Conservation (phyloP, 2,888 invertebrate genomes). For the Hemicrepidius hirtus region DNA sequence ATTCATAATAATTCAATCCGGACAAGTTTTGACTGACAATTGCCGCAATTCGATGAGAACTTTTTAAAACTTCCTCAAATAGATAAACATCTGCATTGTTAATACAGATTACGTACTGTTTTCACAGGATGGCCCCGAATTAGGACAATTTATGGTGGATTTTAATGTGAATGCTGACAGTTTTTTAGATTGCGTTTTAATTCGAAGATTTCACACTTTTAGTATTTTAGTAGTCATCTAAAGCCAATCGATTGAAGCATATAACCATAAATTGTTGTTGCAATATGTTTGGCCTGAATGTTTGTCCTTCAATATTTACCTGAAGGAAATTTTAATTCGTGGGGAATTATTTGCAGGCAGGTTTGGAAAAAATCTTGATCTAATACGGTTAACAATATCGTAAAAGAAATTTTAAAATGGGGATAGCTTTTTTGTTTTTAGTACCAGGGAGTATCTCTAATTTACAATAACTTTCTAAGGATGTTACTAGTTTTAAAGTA, state of each 20-base stretch:
- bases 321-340: not conserved
- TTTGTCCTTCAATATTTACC: not conserved
- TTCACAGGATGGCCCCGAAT: conserved; percentile 8
- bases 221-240: not conserved
- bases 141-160: not conserved
- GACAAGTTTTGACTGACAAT: conserved; percentile 7
- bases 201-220: not conserved
- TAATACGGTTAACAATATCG: no score
- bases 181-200: not conserved
- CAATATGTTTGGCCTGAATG: conserved; percentile 18
- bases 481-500: no score
- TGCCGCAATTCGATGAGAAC: conserved; percentile 18
- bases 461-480: no score
- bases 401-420: no score
- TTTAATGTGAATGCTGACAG: not conserved
- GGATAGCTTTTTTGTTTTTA: no score
- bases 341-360: not conserved
- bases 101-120: not conserved
- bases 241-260: not conserved
- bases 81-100: conserved; percentile 23
- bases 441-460: no score
- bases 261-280: not conserved
- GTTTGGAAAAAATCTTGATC: no score
- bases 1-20: not conserved
- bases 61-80: conserved; percentile 2